Conservation (phyloP, 2,888 invertebrate genomes). For the Plagodis pulveraria region DNA sequence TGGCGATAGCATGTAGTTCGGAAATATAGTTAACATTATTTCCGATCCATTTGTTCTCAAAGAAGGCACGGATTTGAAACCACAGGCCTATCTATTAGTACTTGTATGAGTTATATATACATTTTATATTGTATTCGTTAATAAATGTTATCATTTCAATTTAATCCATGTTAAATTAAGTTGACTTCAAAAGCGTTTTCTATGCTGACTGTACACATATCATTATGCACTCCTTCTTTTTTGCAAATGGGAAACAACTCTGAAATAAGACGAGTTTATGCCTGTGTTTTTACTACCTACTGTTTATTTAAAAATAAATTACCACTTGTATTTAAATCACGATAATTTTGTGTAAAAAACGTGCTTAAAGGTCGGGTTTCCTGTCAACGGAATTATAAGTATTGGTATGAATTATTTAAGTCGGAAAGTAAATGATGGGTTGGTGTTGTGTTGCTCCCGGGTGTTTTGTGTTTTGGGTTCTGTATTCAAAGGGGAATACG, state of each 20-base stretch:
- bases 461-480: neutral
- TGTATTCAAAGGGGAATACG: neutral
- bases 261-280: constrained; percentile 52
- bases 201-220: constrained; percentile 51
- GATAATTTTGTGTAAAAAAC: constrained; percentile 31
- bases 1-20: no score
- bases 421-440: neutral
- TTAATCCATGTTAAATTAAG: no score
- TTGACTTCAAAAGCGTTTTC: constrained; percentile 7
- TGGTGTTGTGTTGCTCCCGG: neutral
- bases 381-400: constrained; percentile 11
- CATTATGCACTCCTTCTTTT: constrained; percentile 51
- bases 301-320: constrained; percentile 39
- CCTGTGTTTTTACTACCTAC: constrained; percentile 42
- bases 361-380: constrained; percentile 15
- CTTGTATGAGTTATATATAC: no score
- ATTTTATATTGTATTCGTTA: no score
- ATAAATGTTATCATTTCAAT: no score
- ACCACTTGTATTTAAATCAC: constrained; percentile 28
- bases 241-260: constrained; percentile 53
- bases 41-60: no score
- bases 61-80: no score
- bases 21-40: no score
- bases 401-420: neutral
- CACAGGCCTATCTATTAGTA: no score